Base-by-base conservation (phyloP, 2,113 vertebrate genomes). In the Pogona vitticeps region DNA sequence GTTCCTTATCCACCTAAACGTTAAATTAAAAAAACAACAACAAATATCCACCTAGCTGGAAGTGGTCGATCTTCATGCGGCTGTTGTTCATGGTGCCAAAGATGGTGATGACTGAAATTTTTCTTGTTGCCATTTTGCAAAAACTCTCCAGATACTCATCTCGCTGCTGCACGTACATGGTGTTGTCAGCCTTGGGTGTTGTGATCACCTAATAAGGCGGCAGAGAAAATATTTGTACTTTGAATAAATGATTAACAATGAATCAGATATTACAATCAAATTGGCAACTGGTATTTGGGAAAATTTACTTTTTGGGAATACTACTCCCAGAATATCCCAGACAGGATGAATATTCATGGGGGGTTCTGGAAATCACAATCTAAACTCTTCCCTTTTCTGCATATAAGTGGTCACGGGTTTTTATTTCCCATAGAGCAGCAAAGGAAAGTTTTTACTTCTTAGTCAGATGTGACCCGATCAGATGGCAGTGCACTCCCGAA, bases 1-100 rank as follows among this genome's bases (percentile, higher is more conserved):
- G 89, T 61, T 85, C 38, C 1, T 5, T 52, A 85, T 26, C 36
- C 68, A 21, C n/a, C n/a, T n/a, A n/a, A n/a, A n/a, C n/a, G n/a
- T n/a, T n/a, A n/a, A 81, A 83, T 91, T 88, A 82, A 86, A 81
- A 92, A 88, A 82, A 86, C 86, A 78, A 58, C 9, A 61, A 79
- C 36, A 17, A 72, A 84, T 73, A 88, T 46, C 33, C 93, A 99
- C 99, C 99, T 95, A 99, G 97, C 95, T 99, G 99, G 94, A 99
- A 99, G 96, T 99, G 98, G 94, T 99, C 99, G 3, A 99, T 99
- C 92, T 99, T 99, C 98, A 99, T 98, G 94, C 97, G 98, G 96
- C 98, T 98, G 96, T 99, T 99, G 95, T 96, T 97, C 92, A 98
- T 91, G 52, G 96, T 97, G 89, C 99, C 98, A 20, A 99, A 98